Evolutionary conservation across 2,113 vertebrate species (phyloP).

Genomic region (Forbesichthys agassizii): DNA sequence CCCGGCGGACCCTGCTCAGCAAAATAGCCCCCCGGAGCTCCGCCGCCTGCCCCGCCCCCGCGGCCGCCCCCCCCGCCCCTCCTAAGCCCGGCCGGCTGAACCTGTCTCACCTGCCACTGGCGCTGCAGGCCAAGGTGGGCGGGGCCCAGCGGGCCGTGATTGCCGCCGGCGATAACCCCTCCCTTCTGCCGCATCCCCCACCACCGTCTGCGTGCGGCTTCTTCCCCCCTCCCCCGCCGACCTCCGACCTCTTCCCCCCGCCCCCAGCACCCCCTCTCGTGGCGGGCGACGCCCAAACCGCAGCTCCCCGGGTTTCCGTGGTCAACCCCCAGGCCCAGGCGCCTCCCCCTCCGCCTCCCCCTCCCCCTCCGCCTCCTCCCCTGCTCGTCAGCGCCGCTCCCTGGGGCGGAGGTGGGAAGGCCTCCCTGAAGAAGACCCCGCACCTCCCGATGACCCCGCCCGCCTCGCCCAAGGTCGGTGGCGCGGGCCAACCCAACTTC

Average conservation of each 20-base stretch:
- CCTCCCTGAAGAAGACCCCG: conserved; percentile 86
- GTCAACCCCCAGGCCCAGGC: conserved; percentile 92
- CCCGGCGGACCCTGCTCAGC: conserved; percentile 88
- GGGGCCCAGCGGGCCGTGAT: conserved; percentile 68
- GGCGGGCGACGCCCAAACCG: conserved; percentile 70
- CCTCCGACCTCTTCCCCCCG: conserved; percentile 84
- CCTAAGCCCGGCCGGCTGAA: conserved; percentile 95
- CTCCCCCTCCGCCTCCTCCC: conserved; percentile 54
- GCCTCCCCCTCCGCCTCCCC: conserved; percentile 59
- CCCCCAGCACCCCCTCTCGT: conserved; percentile 75
- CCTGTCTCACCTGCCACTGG: conserved; percentile 82
- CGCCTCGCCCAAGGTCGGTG: conserved; percentile 86
- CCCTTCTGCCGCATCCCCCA: conserved; percentile 82
- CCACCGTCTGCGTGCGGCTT: conserved; percentile 81
- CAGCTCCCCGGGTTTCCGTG: conserved; percentile 86
- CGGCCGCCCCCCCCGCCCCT: conserved; percentile 81
- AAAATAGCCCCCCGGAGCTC: conserved; percentile 81
- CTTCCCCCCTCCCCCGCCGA: conserved; percentile 86
- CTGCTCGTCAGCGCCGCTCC: conserved; percentile 53
- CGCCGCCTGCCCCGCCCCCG: conserved; percentile 67
- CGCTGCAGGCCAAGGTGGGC: conserved; percentile 76
- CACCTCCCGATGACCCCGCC: conserved; percentile 77
- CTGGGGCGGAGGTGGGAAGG: conserved; percentile 75
- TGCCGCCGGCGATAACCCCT: conserved; percentile 80
- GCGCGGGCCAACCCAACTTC: conserved; percentile 91